phyloP scores from a whole-genome alignment of 2,797 vertebrate genomes.

The Tympanoctomys barrerae region DNA sequence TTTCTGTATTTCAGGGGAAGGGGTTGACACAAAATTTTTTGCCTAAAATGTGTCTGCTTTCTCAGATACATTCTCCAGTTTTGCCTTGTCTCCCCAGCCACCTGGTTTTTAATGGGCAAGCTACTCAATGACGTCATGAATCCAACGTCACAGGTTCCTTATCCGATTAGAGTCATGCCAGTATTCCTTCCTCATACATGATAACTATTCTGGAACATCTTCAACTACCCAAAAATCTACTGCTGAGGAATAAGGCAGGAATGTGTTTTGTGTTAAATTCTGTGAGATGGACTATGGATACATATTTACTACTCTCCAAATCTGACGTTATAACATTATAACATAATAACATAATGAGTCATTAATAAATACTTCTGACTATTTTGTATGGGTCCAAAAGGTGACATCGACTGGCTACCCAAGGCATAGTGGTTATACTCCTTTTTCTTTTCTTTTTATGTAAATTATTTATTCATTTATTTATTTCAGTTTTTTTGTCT shows the following conservation, averaged over 20 bases:
- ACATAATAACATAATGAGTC: not conserved
- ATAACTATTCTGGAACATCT: not conserved
- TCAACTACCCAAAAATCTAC: not conserved
- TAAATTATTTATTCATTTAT: no score
- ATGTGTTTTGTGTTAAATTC: slow-evolving; percentile 1
- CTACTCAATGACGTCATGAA: not conserved
- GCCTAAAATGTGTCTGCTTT: not conserved
- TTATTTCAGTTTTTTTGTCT: no score
- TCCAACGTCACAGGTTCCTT: not conserved
- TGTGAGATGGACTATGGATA: not conserved
- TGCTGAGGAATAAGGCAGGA: not conserved
- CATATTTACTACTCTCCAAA: not conserved
- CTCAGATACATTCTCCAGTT: not conserved
- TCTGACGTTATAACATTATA: not conserved
- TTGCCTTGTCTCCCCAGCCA: not conserved
- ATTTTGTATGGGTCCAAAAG: not conserved
- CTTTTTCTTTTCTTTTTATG: not conserved
- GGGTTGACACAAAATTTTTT: not conserved
- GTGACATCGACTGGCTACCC: not conserved
- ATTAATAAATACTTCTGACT: not conserved
- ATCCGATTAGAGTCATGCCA: not conserved
- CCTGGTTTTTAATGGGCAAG: not conserved
- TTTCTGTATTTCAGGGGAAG: not conserved
- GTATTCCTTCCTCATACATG: not conserved
- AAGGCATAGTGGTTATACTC: not conserved